These are phyloP conservation scores for Enoplosus armatus DNA, from an alignment of 2,797 vertebrate species.

Conservation along the genomic window DNA sequence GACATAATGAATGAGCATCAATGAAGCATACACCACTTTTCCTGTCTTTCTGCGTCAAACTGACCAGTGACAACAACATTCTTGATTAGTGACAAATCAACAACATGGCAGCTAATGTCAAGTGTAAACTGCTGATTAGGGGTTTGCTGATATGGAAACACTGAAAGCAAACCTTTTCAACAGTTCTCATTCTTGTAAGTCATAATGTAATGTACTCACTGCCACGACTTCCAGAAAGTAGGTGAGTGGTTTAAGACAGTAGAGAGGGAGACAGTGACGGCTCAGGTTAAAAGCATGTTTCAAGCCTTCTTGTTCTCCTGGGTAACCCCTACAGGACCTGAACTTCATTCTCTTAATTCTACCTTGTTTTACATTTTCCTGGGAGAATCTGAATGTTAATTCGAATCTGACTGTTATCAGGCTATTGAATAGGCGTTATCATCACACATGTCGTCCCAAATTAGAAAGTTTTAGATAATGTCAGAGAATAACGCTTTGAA, in stretches of 20 bases:
- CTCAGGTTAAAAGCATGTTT: neutral
- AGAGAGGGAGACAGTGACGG: neutral
- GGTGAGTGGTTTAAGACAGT: conserved; percentile 10
- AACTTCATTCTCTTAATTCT: neutral
- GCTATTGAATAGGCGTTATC: too few species aligned
- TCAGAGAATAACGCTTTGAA: neutral
- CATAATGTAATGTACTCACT: conserved; percentile 9
- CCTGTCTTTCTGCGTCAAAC: conserved; percentile 39
- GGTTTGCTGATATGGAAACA: conserved; percentile 25
- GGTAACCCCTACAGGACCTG: too few species aligned
- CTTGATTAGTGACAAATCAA: conserved; percentile 29
- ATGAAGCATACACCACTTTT: conserved; percentile 33
- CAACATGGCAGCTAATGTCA: neutral
- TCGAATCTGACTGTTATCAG: too few species aligned
- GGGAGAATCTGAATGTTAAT: too few species aligned
- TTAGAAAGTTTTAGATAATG: neutral
- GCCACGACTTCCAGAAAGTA: conserved; percentile 20
- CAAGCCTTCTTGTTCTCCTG: neutral
- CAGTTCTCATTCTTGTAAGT: neutral
- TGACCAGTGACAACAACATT: conserved; percentile 45
- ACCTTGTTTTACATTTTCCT: neutral
- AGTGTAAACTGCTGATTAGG: conserved; percentile 21
- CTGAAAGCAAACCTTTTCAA: conserved; percentile 19
- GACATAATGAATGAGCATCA: conserved; percentile 40
- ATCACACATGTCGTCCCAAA: too few species aligned